These are phyloP conservation scores for Xiphophorus hellerii DNA, from an alignment of 2,113 vertebrate species.

Conservation along the genomic window DNA sequence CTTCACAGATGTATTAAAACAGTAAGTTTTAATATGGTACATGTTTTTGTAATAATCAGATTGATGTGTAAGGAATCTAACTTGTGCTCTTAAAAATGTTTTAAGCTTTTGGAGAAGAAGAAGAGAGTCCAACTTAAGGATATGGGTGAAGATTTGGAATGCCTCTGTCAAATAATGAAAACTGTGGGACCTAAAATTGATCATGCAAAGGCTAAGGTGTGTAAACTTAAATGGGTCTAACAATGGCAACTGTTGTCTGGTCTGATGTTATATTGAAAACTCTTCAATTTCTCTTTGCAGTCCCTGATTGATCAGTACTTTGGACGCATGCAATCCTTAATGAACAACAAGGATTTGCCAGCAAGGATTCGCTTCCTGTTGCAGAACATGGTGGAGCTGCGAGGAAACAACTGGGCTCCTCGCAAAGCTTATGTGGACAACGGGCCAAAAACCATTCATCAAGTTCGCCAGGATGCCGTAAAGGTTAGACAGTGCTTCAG, in stretches of 20 bases:
- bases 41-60: too few relatives aligned
- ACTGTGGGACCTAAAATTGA: constrained; percentile 99
- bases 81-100: neutral
- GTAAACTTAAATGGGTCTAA: neutral
- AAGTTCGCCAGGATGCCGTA: constrained; percentile 99
- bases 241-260: too few relatives aligned
- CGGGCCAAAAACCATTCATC: constrained; percentile 99
- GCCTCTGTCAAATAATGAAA: constrained; percentile 99
- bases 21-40: constrained; percentile 79
- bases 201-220: constrained; percentile 96
- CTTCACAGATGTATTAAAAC: constrained; percentile 99
- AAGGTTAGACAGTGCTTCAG: constrained; percentile 78
- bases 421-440: constrained; percentile 99
- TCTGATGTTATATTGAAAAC: neutral
- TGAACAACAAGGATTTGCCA: constrained; percentile 97
- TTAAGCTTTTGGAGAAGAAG: constrained; percentile 99
- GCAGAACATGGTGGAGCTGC: constrained; percentile 98
- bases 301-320: constrained; percentile 99
- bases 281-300: constrained; percentile 64
- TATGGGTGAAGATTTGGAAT: constrained; percentile 99
- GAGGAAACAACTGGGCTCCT: constrained; percentile 94
- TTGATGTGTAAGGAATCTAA: neutral
- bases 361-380: constrained; percentile 99
- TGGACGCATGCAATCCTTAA: constrained; percentile 95
- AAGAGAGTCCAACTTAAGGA: constrained; percentile 98